These are phyloP conservation scores for Zelostemma sp. DNA, from an alignment of 1,140 invertebrate species.

Conservation along the genomic window DNA sequence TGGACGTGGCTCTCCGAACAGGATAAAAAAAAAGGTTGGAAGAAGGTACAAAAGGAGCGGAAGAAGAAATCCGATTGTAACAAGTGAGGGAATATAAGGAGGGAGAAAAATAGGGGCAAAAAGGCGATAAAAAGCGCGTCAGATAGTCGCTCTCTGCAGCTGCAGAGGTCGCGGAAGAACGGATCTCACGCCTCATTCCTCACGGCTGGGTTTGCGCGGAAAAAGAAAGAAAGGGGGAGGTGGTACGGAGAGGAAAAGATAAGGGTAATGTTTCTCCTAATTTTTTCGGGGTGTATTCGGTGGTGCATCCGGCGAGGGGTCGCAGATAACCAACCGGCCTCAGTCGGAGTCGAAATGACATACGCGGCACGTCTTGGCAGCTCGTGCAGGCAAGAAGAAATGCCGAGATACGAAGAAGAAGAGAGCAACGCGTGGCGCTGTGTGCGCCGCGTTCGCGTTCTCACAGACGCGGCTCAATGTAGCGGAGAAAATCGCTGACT, in stretches of 20 bases:
- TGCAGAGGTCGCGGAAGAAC: constrained; percentile 4
- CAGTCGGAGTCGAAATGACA: constrained; percentile 55
- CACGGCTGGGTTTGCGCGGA: constrained; percentile 14
- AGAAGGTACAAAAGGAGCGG: not conserved
- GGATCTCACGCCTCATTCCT: constrained; percentile 43
- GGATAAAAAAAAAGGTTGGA: not conserved
- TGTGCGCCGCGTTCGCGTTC: constrained; percentile 19
- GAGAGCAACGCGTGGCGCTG: not conserved
- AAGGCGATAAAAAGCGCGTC: constrained; percentile 10
- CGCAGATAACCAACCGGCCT: constrained; percentile 52
- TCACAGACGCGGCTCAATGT: constrained; percentile 56
- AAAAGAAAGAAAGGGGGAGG: constrained; percentile 30
- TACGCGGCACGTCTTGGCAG: constrained; percentile 55
- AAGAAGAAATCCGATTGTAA: not conserved
- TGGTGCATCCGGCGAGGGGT: constrained; percentile 42
- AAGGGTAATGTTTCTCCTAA: constrained; percentile 57
- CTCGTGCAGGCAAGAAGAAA: constrained; percentile 20
- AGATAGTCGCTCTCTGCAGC: constrained; percentile 1
- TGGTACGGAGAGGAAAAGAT: constrained; percentile 42
- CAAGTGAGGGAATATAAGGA: constrained; percentile 3
- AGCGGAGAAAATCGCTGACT: constrained; percentile 63
- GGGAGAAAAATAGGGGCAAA: not conserved
- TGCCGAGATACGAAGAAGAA: not conserved
- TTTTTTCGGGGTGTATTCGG: constrained; percentile 48
- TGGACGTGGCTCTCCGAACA: not conserved